These are phyloP conservation scores for Misgurnus anguillicaudatus DNA, from an alignment of 2,113 vertebrate species.

Conservation along the genomic window DNA sequence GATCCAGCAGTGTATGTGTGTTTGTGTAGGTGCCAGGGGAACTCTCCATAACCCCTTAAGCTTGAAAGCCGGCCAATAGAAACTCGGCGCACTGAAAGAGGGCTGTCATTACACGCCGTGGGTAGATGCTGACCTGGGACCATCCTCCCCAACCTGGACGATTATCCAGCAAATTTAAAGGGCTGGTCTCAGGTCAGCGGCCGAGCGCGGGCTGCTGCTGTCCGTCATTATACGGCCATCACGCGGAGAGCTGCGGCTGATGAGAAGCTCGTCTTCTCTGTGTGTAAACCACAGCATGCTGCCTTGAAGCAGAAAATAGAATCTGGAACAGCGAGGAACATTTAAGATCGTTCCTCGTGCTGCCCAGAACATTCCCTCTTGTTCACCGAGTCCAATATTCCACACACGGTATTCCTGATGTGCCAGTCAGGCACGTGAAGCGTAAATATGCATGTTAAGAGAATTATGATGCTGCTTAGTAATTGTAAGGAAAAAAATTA, in stretches of 20 bases:
- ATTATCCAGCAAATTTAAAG: conserved; percentile 12
- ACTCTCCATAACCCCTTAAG: conserved; percentile 40
- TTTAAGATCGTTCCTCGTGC: conserved; percentile 16
- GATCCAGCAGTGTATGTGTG: conserved; percentile 39
- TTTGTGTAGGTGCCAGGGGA: conserved; percentile 40
- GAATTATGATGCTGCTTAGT: not conserved
- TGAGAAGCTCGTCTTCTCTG: conserved; percentile 19
- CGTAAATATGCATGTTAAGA: not conserved
- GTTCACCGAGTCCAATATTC: not conserved
- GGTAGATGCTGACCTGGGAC: conserved; percentile 19
- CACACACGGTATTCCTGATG: conserved; percentile 6
- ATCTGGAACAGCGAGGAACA: conserved; percentile 14
- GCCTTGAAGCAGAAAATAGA: conserved; percentile 49
- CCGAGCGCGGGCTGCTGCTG: not conserved
- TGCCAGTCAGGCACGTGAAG: not conserved
- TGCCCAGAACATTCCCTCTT: conserved; percentile 31
- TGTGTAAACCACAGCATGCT: conserved; percentile 32
- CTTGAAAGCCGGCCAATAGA: conserved; percentile 45
- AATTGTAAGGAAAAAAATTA: not conserved
- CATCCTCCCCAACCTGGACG: conserved; percentile 26
- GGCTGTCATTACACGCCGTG: conserved; percentile 47
- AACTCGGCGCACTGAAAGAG: conserved; percentile 45
- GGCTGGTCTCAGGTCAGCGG: conserved; percentile 30
- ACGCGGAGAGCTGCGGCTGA: conserved; percentile 6
- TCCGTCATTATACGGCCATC: conserved; percentile 38